Percentiles rank a stretch among this genome's conserved stretches.
phyloP scores from a whole-genome alignment of 1,140 invertebrate genomes.

The Bombus turneri region DNA sequence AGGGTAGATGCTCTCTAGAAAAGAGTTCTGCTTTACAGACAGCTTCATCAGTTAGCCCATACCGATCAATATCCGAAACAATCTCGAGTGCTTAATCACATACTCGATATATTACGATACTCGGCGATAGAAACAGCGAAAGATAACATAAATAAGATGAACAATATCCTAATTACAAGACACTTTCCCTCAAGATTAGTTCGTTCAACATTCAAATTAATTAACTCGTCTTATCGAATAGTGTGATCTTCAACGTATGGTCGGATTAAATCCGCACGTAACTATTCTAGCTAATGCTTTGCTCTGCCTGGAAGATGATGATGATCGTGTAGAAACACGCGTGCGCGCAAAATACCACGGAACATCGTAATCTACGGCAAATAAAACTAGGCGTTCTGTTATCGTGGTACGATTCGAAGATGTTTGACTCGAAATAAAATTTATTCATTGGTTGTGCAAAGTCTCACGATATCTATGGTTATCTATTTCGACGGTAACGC shows the following conservation, averaged over 20 bases:
- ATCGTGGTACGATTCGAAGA: conserved; percentile 21
- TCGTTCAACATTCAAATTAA: background rate
- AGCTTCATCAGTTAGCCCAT: conserved; percentile 8
- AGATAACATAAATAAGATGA: background rate
- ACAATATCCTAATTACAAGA: background rate
- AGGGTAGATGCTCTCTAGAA: background rate
- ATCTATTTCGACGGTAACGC: background rate
- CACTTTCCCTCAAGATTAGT: background rate
- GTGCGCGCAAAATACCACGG: conserved; percentile 2
- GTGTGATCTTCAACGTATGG: background rate
- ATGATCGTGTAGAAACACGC: background rate
- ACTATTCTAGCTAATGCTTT: background rate
- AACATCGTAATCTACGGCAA: conserved; percentile 39
- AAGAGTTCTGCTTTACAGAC: conserved; percentile 7
- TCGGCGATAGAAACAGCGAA: background rate
- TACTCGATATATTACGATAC: background rate
- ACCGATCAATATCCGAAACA: conserved; percentile 15
- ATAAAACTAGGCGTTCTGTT: conserved; percentile 29
- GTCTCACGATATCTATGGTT: background rate
- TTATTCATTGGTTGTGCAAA: conserved; percentile 10
- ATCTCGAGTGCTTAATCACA: conserved; percentile 6
- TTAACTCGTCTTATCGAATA: too few relatives aligned
- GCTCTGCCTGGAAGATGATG: background rate
- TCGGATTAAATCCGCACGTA: background rate
- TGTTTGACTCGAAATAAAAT: conserved; percentile 8